Evolutionary conservation across 2,113 vertebrate genomes (phyloP), one percentile per base, ranked within the genome.

Genomic region (Plecturocebus donacophilus): DNA sequence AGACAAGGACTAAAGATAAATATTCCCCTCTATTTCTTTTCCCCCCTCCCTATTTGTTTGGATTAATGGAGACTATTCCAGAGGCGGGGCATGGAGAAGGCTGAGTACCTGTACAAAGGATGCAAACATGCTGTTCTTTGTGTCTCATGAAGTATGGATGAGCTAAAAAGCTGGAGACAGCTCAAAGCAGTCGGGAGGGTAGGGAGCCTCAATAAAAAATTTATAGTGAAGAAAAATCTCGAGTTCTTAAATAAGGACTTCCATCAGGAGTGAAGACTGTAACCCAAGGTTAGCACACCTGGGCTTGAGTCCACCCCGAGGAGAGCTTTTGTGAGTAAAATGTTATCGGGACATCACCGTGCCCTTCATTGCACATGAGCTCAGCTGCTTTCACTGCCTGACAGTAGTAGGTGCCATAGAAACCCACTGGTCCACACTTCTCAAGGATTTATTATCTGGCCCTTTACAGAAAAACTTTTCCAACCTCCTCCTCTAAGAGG

Each of bases 61-160:
- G 30, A n/a, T n/a, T 77, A 21, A 56, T 49, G 54, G 40, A 40
- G 32, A 52, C 87, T 75, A 54, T 79, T 96, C 21, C 35, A 52
- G 35, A 64, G 25, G 80, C 20, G 49, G 23, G 30, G 38, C 38
- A 16, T 9, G 32, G 20, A 45, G 77, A 75, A 19, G 38, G 13
- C 52, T 94, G 45, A 35, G 30, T 8, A n/a, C 71, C 45, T 45
- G 38, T 66, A 38, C 7, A 52, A 40, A 71, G 90, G 17, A 73
- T 16, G 19, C 49, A 25, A 56, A 80, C n/a, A 70, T 6, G 6
- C 42, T 79, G 2, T 38, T 45, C n/a, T 85, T 20, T 5, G 23
- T 27, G 73, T 27, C 76, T 88, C 71, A 95, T 96, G 64, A 85
- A 91, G 32, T 81, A 93, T 80, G 56, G 20, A 93, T 85, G 64